These are phyloP conservation scores for Oligia fasciuncula DNA, from an alignment of 2,888 invertebrate species.

Conservation along the genomic window DNA sequence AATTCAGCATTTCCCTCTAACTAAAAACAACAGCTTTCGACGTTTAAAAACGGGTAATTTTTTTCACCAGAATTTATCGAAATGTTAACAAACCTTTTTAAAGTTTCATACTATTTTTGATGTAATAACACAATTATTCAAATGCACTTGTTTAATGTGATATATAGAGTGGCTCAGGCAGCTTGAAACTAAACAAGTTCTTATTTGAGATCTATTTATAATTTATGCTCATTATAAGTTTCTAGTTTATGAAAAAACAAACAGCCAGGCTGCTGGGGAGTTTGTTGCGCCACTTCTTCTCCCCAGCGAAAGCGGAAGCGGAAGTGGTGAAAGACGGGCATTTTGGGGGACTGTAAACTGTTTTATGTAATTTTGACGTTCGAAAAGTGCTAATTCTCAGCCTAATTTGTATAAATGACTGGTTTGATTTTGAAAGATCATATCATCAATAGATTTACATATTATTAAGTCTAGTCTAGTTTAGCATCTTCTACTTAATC, in stretches of 20 bases:
- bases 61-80: neutral
- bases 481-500: neutral
- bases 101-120: neutral
- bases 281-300: no score
- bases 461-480: neutral
- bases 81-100: neutral
- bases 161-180: neutral
- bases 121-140: neutral
- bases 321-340: no score
- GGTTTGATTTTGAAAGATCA: no score
- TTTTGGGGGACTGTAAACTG: no score
- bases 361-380: no score
- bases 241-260: no score
- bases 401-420: no score
- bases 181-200: neutral
- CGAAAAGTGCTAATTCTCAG: no score
- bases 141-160: neutral
- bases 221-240: neutral
- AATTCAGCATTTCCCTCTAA: neutral
- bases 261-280: no score
- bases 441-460: no score
- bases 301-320: no score
- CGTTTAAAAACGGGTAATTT: neutral
- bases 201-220: neutral
- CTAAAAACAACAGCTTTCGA: conserved; percentile 3